phyloP scores from a whole-genome alignment of 2,888 invertebrate species.

The Eilema griseolum region DNA sequence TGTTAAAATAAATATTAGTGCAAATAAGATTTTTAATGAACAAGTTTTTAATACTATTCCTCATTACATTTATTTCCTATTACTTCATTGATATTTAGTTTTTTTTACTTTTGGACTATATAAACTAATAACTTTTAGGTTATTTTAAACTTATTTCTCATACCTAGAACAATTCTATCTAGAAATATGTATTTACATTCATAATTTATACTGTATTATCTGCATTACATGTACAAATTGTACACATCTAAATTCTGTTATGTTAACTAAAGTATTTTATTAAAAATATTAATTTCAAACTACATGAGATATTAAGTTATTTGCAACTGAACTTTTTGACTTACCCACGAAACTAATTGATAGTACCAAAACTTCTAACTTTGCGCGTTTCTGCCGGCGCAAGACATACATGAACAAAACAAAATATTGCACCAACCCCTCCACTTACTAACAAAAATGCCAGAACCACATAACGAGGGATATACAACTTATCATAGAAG shows the following conservation, averaged over 20 bases:
- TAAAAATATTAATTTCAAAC: background rate
- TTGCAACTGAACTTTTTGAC: conserved; percentile 49
- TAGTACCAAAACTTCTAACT: conserved; percentile 67
- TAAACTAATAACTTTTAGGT: background rate
- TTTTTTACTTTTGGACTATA: background rate
- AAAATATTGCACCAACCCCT: conserved; percentile 63
- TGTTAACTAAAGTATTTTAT: background rate
- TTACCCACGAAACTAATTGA: conserved; percentile 64
- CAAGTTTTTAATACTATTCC: background rate
- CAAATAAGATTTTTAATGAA: background rate
- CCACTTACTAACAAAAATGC: conserved; percentile 66
- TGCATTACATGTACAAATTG: background rate
- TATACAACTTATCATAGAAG: conserved; percentile 79
- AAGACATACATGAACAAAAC: conserved; percentile 69
- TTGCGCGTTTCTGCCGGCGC: conserved; percentile 72
- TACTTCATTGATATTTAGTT: background rate
- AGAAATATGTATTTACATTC: background rate
- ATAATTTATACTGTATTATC: background rate
- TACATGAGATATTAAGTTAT: background rate
- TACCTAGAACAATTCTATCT: background rate
- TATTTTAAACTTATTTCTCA: background rate
- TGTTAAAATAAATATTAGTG: background rate
- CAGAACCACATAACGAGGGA: conserved; percentile 68
- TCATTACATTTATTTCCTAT: background rate
- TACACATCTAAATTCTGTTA: background rate